Evolutionary conservation across 2,888 invertebrate genomes (phyloP).

Genomic region (Tenthredo scrophulariae): DNA sequence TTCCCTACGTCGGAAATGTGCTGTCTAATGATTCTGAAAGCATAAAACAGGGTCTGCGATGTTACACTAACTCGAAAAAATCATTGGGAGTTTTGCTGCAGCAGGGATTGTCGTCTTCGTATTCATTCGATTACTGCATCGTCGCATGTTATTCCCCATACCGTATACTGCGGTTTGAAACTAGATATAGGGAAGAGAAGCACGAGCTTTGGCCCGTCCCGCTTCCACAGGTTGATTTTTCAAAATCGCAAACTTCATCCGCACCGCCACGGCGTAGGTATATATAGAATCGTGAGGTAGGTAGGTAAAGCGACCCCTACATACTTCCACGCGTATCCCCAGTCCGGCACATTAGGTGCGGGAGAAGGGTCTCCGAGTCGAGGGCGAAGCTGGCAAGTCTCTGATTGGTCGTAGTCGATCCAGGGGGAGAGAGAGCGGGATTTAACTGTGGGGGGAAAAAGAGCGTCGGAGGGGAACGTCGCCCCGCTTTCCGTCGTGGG

Average conservation of each 20-base stretch:
- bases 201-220: not conserved
- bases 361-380: constrained; percentile 41
- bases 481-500: not conserved
- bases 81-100: not conserved
- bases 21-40: not conserved
- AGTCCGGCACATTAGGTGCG: constrained; percentile 12
- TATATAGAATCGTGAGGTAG: not conserved
- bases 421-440: not conserved
- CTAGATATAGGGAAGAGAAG: not conserved
- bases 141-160: not conserved
- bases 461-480: constrained; percentile 1
- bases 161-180: not conserved
- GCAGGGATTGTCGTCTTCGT: not conserved
- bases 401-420: constrained; percentile 25
- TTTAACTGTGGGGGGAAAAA: not conserved
- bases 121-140: not conserved
- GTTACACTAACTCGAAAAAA: too few species aligned
- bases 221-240: not conserved
- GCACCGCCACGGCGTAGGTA: not conserved
- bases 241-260: not conserved
- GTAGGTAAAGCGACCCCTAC: not conserved
- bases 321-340: not conserved
- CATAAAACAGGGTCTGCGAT: not conserved
- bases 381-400: constrained; percentile 22
- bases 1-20: too few species aligned